phyloP scores from a whole-genome alignment of 2,888 invertebrate species.

The Drosophila vallismaia region DNA sequence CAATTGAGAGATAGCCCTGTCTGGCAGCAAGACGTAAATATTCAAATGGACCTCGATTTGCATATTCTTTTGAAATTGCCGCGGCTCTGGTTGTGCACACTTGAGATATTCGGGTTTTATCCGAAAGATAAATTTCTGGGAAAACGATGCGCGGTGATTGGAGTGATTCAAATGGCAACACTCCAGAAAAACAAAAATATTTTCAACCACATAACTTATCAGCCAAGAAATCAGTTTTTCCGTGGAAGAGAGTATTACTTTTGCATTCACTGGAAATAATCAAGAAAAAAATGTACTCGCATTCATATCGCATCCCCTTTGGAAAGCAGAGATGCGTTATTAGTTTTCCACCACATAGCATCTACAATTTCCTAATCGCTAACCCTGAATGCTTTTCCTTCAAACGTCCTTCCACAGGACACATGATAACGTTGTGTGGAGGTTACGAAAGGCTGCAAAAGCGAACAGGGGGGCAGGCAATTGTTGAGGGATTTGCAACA shows the following conservation, averaged over 20 bases:
- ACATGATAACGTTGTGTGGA: slow-evolving; percentile 27
- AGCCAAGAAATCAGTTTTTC: background rate
- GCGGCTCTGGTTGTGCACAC: slow-evolving; percentile 30
- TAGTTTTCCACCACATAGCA: slow-evolving; percentile 10
- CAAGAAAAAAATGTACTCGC: slow-evolving; percentile 3
- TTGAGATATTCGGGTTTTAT: slow-evolving; percentile 24
- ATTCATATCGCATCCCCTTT: background rate
- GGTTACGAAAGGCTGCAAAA: slow-evolving; percentile 19
- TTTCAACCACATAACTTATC: background rate
- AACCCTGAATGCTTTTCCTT: slow-evolving; percentile 37
- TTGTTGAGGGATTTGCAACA: slow-evolving; percentile 47
- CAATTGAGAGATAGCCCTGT: slow-evolving; percentile 12
- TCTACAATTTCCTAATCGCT: slow-evolving; percentile 24
- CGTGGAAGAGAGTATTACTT: slow-evolving; percentile 2
- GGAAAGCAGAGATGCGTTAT: slow-evolving; percentile 16
- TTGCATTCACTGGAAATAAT: slow-evolving; percentile 1
- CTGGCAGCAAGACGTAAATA: slow-evolving; percentile 38
- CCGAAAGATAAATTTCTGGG: background rate
- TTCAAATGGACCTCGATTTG: slow-evolving; percentile 41
- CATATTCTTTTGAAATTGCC: slow-evolving; percentile 35
- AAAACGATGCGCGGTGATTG: slow-evolving; percentile 6
- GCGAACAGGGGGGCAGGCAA: slow-evolving; percentile 35
- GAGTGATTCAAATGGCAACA: background rate
- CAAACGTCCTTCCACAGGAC: slow-evolving; percentile 30
- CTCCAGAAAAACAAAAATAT: background rate